A percentile compares a stretch with the other conserved stretches of the same genome.
Conservation (phyloP, 1,140 invertebrate species). For the Rhopalosiphum maidis region DNA sequence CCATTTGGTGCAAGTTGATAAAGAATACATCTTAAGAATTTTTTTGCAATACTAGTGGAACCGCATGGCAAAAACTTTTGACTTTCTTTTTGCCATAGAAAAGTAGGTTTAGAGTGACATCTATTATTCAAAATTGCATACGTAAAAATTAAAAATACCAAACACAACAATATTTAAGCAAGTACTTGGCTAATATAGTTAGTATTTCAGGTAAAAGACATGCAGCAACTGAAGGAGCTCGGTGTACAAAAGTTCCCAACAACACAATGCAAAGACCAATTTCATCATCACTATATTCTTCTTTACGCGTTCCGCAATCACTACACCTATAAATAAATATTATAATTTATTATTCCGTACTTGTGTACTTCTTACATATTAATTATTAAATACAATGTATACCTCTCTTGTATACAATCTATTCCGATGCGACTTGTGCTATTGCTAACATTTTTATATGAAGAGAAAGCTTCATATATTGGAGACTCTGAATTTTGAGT, state of each 20-base stretch:
- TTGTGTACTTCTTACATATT: not conserved
- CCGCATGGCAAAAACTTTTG: constrained; percentile 87
- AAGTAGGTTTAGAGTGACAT: constrained; percentile 75
- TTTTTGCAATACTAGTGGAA: constrained; percentile 91
- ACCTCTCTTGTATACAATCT: constrained; percentile 57
- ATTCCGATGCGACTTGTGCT: constrained; percentile 47
- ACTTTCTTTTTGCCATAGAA: constrained; percentile 91
- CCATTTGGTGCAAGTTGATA: constrained; percentile 96
- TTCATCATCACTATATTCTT: constrained; percentile 97
- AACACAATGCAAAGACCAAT: constrained; percentile 92
- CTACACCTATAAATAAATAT: constrained; percentile 67
- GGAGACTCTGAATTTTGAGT: not conserved
- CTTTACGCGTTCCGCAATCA: constrained; percentile 82
- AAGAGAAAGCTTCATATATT: constrained; percentile 44
- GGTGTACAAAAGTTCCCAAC: constrained; percentile 93
- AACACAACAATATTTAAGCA: not conserved
- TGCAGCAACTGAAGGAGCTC: constrained; percentile 92
- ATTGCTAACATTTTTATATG: constrained; percentile 40
- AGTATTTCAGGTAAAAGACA: constrained; percentile 91
- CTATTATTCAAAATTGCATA: constrained; percentile 64
- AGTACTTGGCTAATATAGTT: constrained; percentile 80
- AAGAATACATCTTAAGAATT: constrained; percentile 94
- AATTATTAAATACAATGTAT: not conserved
- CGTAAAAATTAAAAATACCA: not conserved
- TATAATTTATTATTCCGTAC: not conserved